Percentiles rank a stretch among this genome's conserved stretches.
phyloP scores from a whole-genome alignment of 2,888 invertebrate species.

The Carabus problematicus region DNA sequence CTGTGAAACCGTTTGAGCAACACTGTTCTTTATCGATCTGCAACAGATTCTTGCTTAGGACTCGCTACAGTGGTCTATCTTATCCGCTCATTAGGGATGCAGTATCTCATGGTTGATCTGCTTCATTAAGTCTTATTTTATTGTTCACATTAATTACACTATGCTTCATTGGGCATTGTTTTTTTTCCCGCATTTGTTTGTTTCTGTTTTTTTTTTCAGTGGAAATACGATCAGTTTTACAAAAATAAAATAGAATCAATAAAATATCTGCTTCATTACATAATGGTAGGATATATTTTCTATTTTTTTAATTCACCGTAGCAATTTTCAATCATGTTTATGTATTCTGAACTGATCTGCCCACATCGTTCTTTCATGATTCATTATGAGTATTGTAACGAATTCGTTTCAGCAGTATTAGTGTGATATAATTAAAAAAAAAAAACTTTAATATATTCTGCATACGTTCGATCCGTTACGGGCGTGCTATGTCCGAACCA shows the following conservation, averaged over 20 bases:
- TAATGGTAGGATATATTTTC: neutral
- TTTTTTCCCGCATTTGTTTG: neutral
- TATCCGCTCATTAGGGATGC: slow-evolving; percentile 41
- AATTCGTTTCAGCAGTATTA: no score
- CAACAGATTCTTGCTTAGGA: no score
- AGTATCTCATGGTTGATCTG: slow-evolving; percentile 39
- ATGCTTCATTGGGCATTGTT: slow-evolving; percentile 28
- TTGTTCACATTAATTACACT: slow-evolving; percentile 40
- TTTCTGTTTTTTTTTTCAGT: slow-evolving; percentile 17
- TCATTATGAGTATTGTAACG: no score
- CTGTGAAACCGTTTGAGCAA: no score
- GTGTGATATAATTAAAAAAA: no score
- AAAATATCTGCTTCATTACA: slow-evolving; percentile 30
- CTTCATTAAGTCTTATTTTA: slow-evolving; percentile 39
- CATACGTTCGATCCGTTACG: no score
- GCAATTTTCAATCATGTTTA: neutral
- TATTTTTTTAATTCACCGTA: slow-evolving; percentile 4
- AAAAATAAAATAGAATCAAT: slow-evolving; percentile 15
- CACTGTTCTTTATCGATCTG: no score
- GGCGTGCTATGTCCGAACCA: neutral
- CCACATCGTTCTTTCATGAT: no score
- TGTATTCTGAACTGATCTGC: neutral
- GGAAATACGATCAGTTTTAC: slow-evolving; percentile 31
- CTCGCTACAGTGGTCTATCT: slow-evolving; percentile 16
- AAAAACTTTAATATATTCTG: no score